A percentile compares a stretch with the other conserved stretches of the same genome.
Conservation (phyloP, 2,888 invertebrate genomes). For the Chrysolina oricalcia region DNA sequence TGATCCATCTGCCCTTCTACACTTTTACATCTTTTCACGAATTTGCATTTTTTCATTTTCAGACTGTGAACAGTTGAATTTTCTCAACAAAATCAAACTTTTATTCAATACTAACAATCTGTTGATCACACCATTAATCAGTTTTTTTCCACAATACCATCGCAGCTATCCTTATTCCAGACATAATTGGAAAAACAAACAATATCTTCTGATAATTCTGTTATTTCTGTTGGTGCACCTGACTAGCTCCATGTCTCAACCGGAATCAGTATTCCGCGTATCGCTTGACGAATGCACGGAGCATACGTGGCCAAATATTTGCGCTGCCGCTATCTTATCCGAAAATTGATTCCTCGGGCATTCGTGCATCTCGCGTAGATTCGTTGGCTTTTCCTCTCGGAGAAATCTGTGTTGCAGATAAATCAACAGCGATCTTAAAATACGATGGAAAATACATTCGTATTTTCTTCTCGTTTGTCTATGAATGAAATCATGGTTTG, state of each 20-base stretch:
- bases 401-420: conserved; percentile 11
- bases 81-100: too few species aligned
- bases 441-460: background rate
- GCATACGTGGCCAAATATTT: conserved; percentile 52
- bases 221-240: background rate
- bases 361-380: conserved; percentile 40
- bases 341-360: conserved; percentile 50
- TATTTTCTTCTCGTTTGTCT: background rate
- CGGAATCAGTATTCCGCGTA: conserved; percentile 48
- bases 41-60: too few species aligned
- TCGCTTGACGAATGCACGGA: conserved; percentile 39
- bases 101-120: too few species aligned
- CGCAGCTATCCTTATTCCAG: background rate
- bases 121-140: background rate
- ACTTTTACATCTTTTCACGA: too few species aligned
- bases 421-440: background rate
- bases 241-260: conserved; percentile 1
- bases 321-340: conserved; percentile 47
- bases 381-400: conserved; percentile 23
- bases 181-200: conserved; percentile 4
- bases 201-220: conserved; percentile 8
- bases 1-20: too few species aligned
- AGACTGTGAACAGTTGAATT: too few species aligned
- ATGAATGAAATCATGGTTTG: background rate
- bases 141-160: background rate